phyloP scores from a whole-genome alignment of 2,888 invertebrate genomes.

The Arge pagana region DNA sequence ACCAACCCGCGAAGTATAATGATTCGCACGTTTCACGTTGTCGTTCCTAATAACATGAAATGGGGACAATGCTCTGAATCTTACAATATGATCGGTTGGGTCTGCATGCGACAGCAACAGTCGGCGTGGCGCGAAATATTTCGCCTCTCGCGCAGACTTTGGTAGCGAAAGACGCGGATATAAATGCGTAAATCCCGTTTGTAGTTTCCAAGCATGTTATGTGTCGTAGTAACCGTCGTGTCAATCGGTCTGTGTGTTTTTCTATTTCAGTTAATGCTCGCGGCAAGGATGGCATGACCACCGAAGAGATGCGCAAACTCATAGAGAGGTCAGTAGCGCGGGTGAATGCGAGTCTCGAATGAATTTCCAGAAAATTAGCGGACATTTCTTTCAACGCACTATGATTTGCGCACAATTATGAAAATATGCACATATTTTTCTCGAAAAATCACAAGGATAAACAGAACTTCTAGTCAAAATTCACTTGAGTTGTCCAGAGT shows the following conservation, averaged over 20 bases:
- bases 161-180: conserved; percentile 15
- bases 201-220: conserved; percentile 40
- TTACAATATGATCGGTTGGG: conserved; percentile 14
- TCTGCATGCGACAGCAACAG: conserved; percentile 17
- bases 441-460: too few species aligned
- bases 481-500: too few species aligned
- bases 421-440: too few species aligned
- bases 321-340: conserved; percentile 88
- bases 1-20: too few species aligned
- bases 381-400: too few species aligned
- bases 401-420: too few species aligned
- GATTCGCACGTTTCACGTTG: too few species aligned
- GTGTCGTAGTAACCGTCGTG: conserved; percentile 59
- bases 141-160: conserved; percentile 14
- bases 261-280: conserved; percentile 69
- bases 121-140: conserved; percentile 7
- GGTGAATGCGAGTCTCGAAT: conserved; percentile 26
- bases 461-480: too few species aligned
- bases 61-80: conserved; percentile 21
- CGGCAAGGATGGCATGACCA: conserved; percentile 90
- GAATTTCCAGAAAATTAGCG: conserved; percentile 12
- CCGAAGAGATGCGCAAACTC: conserved; percentile 96
- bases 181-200: conserved; percentile 7
- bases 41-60: too few species aligned
- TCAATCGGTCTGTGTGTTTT: conserved; percentile 62